Base-by-base conservation (phyloP, 2,797 vertebrate genomes). In the Luscinia luscinia region DNA sequence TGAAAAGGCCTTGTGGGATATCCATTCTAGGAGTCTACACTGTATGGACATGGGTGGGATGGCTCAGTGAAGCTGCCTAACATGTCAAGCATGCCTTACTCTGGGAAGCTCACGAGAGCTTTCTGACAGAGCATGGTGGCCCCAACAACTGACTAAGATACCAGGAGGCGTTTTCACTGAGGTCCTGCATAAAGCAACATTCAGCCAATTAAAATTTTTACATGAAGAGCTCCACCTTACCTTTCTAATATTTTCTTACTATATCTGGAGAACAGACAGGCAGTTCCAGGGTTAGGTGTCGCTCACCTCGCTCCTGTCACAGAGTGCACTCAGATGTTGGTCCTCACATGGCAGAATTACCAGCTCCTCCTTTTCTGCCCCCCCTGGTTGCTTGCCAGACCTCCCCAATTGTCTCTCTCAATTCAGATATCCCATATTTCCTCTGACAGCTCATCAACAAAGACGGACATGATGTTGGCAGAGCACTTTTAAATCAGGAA, bases 71-170 rank as follows among this genome's bases (percentile, higher is more conserved):
- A 66, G 54, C 36, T 34, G 19, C 19, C 27, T 67, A 45, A 59
- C 14, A 7, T 5, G 4, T 63, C 23, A 20, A 9, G 11, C 16
- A n/a, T 8, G 15, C 40, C 67, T 51, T 51, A 28, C 49, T 4
- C 63, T 49, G 26, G n/a, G 58, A 63, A 63, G 48, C 4, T 88
- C 52, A 66, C 38, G 62, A 54, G 40, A 55, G 30, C 6, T n/a
- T 8, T 67, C 19, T 36, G 57, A 67, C 26, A 64, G 48, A 58
- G 40, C 1, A 1, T 0, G 0, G 22, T 18, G 66, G 36, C 24
- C 51, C 24, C 59, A 66, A 28, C 3, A 69, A 38, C 38, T 59
- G n/a, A 26, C 21, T 46, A 63, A 59, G 73, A 48, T 11, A 54
- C 30, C 20, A 84, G n/a, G 36, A 40, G 14, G 13, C 3, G 34